Conservation (phyloP, 2,888 invertebrate genomes). For the Biston stratarius region DNA sequence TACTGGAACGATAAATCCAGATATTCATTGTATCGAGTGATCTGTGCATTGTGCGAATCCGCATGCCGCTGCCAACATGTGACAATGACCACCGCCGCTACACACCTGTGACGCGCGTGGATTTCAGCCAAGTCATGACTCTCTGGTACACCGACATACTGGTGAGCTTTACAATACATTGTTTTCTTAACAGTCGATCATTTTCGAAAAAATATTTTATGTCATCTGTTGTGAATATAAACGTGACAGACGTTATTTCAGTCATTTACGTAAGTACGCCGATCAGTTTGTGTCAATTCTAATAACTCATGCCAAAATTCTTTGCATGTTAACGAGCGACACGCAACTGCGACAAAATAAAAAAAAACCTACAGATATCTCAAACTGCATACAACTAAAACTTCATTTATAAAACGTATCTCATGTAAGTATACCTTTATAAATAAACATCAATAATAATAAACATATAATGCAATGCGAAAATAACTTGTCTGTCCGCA, state of each 20-base stretch:
- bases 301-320: slow-evolving; percentile 27
- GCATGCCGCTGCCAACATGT: slow-evolving; percentile 63
- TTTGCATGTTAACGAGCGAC: slow-evolving; percentile 10
- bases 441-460: slow-evolving; percentile 7
- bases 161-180: slow-evolving; percentile 66
- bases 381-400: background rate
- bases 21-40: slow-evolving; percentile 56
- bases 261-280: slow-evolving; percentile 29
- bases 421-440: background rate
- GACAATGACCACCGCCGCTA: slow-evolving; percentile 76
- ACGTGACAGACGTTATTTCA: slow-evolving; percentile 22
- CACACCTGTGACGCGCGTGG: slow-evolving; percentile 77
- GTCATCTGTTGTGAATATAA: slow-evolving; percentile 9
- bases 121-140: slow-evolving; percentile 81
- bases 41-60: slow-evolving; percentile 63
- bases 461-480: background rate
- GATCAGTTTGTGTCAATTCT: slow-evolving; percentile 29
- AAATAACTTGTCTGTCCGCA: slow-evolving; percentile 6
- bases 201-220: slow-evolving; percentile 3
- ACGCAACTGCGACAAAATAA: background rate
- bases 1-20: slow-evolving; percentile 49
- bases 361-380: background rate
- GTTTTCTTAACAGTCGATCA: slow-evolving; percentile 4
- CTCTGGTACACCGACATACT: slow-evolving; percentile 84
- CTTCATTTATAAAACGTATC: background rate